A percentile compares a stretch with the other conserved stretches of the same genome.
phyloP scores from a whole-genome alignment of 1,140 invertebrate genomes.

The Oryzaephilus surinamensis region DNA sequence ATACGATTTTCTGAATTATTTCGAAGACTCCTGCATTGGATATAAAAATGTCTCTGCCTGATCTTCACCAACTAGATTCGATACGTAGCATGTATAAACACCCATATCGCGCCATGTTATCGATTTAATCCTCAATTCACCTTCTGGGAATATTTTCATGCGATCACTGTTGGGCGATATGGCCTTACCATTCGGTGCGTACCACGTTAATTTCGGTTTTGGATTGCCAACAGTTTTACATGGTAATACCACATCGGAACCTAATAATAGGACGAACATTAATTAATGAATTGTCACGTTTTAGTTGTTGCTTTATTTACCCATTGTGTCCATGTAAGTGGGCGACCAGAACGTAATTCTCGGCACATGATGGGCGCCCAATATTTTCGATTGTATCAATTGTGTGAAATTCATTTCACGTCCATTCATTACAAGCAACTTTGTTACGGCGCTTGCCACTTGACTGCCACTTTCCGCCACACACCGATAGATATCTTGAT shows the following conservation, averaged over 20 bases:
- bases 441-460: conserved; percentile 42
- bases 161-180: conserved; percentile 43
- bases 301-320: conserved; percentile 17
- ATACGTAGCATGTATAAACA: conserved; percentile 59
- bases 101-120: conserved; percentile 73
- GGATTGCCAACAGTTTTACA: conserved; percentile 58
- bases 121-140: conserved; percentile 59
- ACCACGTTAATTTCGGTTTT: conserved; percentile 54
- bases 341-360: conserved; percentile 44
- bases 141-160: conserved; percentile 50
- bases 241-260: conserved; percentile 53
- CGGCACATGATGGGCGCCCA: conserved; percentile 39
- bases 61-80: conserved; percentile 55
- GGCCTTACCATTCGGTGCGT: conserved; percentile 44
- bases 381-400: conserved; percentile 30
- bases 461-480: conserved; percentile 52
- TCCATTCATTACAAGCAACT: conserved; percentile 36
- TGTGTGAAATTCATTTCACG: conserved; percentile 27
- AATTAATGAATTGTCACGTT: conserved; percentile 1
- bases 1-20: conserved; percentile 3
- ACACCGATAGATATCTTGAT: conserved; percentile 58
- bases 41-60: conserved; percentile 63
- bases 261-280: conserved; percentile 30
- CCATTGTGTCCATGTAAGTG: conserved; percentile 42
- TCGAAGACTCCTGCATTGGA: conserved; percentile 44